Percentiles rank a stretch among this genome's conserved stretches.
Evolutionary conservation across 2,888 invertebrate genomes (phyloP).

Genomic region (Drosophila rubida): DNA sequence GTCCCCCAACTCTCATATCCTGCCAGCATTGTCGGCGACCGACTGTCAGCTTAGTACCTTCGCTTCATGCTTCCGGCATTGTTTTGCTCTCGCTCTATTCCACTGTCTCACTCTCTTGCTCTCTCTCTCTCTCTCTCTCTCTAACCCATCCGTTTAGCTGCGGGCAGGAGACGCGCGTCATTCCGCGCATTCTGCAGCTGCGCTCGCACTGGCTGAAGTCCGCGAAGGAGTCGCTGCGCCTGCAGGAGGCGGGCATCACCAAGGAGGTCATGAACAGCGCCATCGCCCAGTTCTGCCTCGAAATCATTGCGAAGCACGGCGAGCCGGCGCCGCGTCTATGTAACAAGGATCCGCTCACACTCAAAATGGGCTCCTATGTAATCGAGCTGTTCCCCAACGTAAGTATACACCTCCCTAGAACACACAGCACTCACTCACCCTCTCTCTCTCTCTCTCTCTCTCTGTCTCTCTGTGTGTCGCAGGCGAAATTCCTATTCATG

Average conservation of each 20-base stretch:
- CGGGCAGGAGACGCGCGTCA: constrained; percentile 98
- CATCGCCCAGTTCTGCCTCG: constrained; percentile 97
- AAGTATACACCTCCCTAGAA: too few relatives aligned
- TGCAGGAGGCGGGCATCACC: constrained; percentile 97
- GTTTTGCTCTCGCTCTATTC: constrained; percentile 20
- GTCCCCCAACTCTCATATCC: too few relatives aligned
- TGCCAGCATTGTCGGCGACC: neutral
- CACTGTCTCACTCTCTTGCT: too few relatives aligned
- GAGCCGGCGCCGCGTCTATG: constrained; percentile 97
- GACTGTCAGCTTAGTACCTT: constrained; percentile 16
- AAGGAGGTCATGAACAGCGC: constrained; percentile 97
- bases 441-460: too few relatives aligned
- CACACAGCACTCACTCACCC: too few relatives aligned
- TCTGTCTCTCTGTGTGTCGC: too few relatives aligned
- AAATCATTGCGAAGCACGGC: constrained; percentile 98
- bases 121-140: neutral
- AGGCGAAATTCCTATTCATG: constrained; percentile 99
- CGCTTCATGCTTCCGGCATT: constrained; percentile 31
- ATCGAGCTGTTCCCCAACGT: constrained; percentile 96
- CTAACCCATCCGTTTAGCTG: constrained; percentile 88
- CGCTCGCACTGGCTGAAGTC: constrained; percentile 98
- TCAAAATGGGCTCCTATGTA: constrained; percentile 98
- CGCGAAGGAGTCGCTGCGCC: constrained; percentile 94
- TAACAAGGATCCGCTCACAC: constrained; percentile 99
- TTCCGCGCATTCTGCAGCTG: constrained; percentile 97